Percentiles rank a stretch among this genome's conserved stretches.
These are phyloP conservation scores for Drosophila acutilabella DNA, from an alignment of 2,888 invertebrate species.

Conservation along the genomic window DNA sequence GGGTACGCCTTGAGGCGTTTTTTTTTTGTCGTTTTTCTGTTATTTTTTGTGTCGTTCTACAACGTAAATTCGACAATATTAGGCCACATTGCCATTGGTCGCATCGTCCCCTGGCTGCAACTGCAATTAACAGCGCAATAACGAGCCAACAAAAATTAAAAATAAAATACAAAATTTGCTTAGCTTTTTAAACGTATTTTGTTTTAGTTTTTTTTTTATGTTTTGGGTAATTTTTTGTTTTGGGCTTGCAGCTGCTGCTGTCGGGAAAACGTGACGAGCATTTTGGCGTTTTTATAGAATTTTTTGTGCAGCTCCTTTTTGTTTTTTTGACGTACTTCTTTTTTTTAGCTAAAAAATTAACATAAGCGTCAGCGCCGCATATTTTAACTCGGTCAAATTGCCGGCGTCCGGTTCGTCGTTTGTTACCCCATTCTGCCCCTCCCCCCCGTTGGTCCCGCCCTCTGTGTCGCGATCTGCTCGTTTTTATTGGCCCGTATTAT, in stretches of 20 bases:
- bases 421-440: too few species aligned
- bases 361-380: slow-evolving; percentile 76
- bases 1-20: slow-evolving; percentile 35
- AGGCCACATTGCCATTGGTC: slow-evolving; percentile 57
- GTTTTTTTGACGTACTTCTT: slow-evolving; percentile 23
- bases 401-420: slow-evolving; percentile 66
- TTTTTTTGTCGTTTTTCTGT: too few species aligned
- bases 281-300: slow-evolving; percentile 61
- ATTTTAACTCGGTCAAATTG: slow-evolving; percentile 80
- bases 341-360: slow-evolving; percentile 63
- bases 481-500: slow-evolving; percentile 34
- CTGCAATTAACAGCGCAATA: slow-evolving; percentile 70
- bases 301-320: slow-evolving; percentile 44
- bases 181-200: slow-evolving; percentile 40
- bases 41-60: slow-evolving; percentile 16
- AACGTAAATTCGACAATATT: slow-evolving; percentile 73
- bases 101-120: slow-evolving; percentile 31
- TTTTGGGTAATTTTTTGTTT: slow-evolving; percentile 20
- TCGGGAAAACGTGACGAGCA: slow-evolving; percentile 68
- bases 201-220: slow-evolving; percentile 19
- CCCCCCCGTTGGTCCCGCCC: slow-evolving; percentile 11
- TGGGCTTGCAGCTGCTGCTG: slow-evolving; percentile 59
- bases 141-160: slow-evolving; percentile 34
- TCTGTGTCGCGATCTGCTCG: slow-evolving; percentile 1
- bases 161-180: slow-evolving; percentile 41